Base-by-base conservation (phyloP, 2,888 invertebrate species). In the Chaitophorus viminalis region DNA sequence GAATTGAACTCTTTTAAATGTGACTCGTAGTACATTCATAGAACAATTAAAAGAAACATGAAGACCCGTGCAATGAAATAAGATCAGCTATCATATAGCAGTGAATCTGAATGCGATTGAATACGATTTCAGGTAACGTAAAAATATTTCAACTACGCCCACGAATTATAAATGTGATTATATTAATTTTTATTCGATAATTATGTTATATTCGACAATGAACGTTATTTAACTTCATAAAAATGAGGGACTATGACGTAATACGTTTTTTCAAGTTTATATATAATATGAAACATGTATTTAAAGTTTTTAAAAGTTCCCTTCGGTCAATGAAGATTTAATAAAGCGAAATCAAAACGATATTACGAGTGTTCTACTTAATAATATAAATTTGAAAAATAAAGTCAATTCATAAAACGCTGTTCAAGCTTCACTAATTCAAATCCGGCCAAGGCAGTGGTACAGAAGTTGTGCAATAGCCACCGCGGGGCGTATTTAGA, bases 91-190 rank as follows among this genome's bases (percentile, higher is more conserved):
- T 68, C 36, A 39, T 70, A 31, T 17, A 82, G 25, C 11, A 17
- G 36, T 31, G 25, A 46, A 31, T 29, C 68, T 82, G 82, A 82
- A 82, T 46, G 70, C 70, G 31, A 82, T 70, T 82, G 46, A 82
- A 82, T 70, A 46, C 81, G 68, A 81, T 46, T 81, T 68, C 31
- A 46, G 81, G 81, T 81, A 81, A 81, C 5, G 21, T 31, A 39
- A 8, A 29, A 25, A 68, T 68, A 25, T 21, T 21, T 52, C 17
- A 52, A 52, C 25, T 60, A 25, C 25, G 21, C 21, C 60, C 6
- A 60, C 6, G 8, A 60, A 6, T 2, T 60, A 60, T 60, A 60
- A 60, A 21, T 21, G 25, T 60, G 60, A 25, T 60, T 60, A 21
- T 60, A 25, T 21, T 60, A 25, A 21, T 60, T 6, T 60, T 6